Evolutionary conservation across 1,140 invertebrate genomes (phyloP).

Genomic region (Conopomorpha cramerella): DNA sequence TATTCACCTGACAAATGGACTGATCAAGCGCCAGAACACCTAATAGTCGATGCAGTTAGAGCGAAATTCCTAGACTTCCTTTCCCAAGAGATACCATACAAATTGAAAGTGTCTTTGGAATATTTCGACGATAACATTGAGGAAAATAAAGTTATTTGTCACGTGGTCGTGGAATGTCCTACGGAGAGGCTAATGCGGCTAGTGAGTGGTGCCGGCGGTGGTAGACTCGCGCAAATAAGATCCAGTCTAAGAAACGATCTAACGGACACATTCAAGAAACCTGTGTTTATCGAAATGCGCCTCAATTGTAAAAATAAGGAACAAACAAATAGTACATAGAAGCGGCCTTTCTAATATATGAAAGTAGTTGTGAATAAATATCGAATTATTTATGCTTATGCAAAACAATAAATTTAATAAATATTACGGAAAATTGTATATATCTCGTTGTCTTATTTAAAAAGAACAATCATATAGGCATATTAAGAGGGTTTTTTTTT

Average conservation of each 20-base stretch:
- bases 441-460: no score
- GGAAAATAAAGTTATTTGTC: constrained; percentile 63
- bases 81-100: constrained; percentile 83
- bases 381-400: no score
- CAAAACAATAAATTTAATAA: no score
- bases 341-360: no score
- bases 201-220: constrained; percentile 69
- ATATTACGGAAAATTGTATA: no score
- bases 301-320: no score
- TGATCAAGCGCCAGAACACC: constrained; percentile 68
- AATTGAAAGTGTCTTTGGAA: constrained; percentile 67
- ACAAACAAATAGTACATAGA: no score
- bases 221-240: constrained; percentile 69
- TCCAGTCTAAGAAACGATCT: constrained; percentile 53
- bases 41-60: constrained; percentile 74
- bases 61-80: constrained; percentile 81
- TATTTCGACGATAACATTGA: constrained; percentile 66
- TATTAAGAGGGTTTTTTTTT: no score
- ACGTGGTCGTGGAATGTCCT: constrained; percentile 68
- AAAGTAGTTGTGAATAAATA: no score
- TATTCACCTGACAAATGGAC: constrained; percentile 70
- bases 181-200: constrained; percentile 63
- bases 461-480: no score
- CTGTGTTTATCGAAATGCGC: constrained; percentile 19
- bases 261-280: constrained; percentile 34